Base-by-base conservation (phyloP, 1,140 invertebrate species). In the Zaprionus ornatus region DNA sequence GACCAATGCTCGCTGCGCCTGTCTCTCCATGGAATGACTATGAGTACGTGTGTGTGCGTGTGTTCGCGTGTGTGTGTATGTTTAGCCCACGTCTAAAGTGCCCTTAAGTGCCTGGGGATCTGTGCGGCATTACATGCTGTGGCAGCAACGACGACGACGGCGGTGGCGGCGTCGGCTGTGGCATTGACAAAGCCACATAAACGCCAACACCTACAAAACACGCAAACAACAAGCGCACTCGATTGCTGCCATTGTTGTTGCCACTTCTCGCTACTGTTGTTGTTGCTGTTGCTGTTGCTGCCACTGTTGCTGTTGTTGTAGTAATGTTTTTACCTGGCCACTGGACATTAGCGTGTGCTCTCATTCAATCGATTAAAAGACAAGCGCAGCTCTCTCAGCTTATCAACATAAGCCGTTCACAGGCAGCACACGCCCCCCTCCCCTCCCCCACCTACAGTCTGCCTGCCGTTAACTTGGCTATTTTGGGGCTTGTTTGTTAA, bases 181-280 rank as follows among this genome's bases (percentile, higher is more conserved):
- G 74, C 74, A 77, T 77, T 77, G 74, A 72, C 76, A 84, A 80
- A 82, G 80, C 84, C 84, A 90, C 85, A 90, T 88, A 84, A 84
- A 79, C 74, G 85, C 69, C 85, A 88, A 88, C 85, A 88, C 85
- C 85, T 88, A 90, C 71, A 79, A 82, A 90, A 90, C 84, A 88
- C 85, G 80, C 85, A 88, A 87, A 84, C 84, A 88, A 75, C 75
- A 82, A 63, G 50, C 45, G 56, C 61, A 72, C 59, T 63, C 67
- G 48, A 64, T 68, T 68, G 61, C 23, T 48, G 45, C 12, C 23
- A 6, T 5, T 59, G 32, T 27, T 60, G 27, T 50, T 61, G 21
- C 23, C 7, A 7, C 40, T 50, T 19, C 19, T 1, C 19, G 12
- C 19, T 27, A 45, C 23, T 52, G n/a, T 23, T 48, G 48, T 52